Base-by-base conservation (phyloP, 2,113 vertebrate species). In the Cavia aperea region DNA sequence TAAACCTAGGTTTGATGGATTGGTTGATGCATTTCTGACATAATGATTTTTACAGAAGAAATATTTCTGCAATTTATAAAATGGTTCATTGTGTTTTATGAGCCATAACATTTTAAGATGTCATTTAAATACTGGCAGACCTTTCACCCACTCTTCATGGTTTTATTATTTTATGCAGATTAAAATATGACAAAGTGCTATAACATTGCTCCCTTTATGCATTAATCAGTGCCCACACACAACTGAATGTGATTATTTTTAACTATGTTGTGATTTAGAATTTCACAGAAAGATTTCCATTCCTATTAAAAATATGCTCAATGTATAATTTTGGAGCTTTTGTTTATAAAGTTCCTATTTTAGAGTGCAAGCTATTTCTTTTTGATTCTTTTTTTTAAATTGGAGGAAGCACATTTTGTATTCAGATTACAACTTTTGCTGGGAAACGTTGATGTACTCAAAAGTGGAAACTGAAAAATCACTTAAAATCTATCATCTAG, bases 371-470 rank as follows among this genome's bases (percentile, higher is more conserved):
- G 39, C 39, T 39, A 39, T 39, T 39, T 39, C 39, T 39, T 39
- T 39, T 39, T 39, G 39, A 39, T 39, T 39, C 39, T 39, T 39
- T 39, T 39, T 39, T 39, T 39, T 39, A 39, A 39, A 39, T 39
- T 39, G 39, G 39, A 39, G 39, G 39, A 39, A 39, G 39, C 8
- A 39, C 43, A 39, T 79, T 73, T 82, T 68, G n/a, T 18, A 23
- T 93, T 88, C 84, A 39, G 68, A 68, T 88, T 65, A 29, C 68
- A 88, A 29, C n/a, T 85, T 90, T 78, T 86, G 86, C 92, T 85
- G 46, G 70, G 65, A 81, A 91, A 92, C 66, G 56, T 2, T 49
- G 36, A 65, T 79, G n/a, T 87, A 31, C 66, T 75, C 60, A 75
- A 65, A 85, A 75, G 26, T 10, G 62, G 84, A 90, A 89, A 88